phyloP scores from a whole-genome alignment of 2,888 invertebrate species.

The Drosophila monieri region DNA sequence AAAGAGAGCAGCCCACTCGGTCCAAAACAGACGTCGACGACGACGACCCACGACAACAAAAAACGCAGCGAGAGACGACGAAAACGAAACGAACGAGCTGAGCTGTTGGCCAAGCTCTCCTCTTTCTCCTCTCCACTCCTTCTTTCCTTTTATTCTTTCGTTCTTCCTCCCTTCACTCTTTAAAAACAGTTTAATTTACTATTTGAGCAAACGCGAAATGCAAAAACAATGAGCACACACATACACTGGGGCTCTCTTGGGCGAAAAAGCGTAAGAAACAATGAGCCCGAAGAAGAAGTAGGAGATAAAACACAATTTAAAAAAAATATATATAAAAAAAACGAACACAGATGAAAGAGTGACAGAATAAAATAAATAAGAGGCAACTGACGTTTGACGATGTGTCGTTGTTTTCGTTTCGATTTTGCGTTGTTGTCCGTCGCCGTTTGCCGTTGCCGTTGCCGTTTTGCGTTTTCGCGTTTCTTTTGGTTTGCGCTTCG shows the following conservation, averaged over 20 bases:
- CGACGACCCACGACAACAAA: conserved; percentile 73
- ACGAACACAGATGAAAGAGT: conserved; percentile 22
- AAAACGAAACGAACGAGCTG: conserved; percentile 50
- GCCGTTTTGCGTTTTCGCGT: conserved; percentile 24
- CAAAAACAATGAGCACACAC: conserved; percentile 51
- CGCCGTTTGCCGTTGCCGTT: conserved; percentile 31
- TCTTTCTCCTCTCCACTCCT: conserved; percentile 32
- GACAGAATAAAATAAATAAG: conserved; percentile 48
- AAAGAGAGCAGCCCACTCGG: conserved; percentile 29
- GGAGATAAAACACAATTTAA: conserved; percentile 22
- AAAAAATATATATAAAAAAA: conserved; percentile 10
- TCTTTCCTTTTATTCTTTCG: conserved; percentile 1
- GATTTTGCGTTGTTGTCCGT: conserved; percentile 23
- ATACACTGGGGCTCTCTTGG: conserved; percentile 23
- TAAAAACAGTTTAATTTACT: conserved; percentile 49
- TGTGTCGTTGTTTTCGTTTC: conserved; percentile 44
- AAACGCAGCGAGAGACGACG: conserved; percentile 55
- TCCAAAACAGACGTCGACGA: conserved; percentile 32
- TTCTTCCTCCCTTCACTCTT: conserved; percentile 29
- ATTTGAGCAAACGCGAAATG: conserved; percentile 52
- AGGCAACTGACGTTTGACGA: conserved; percentile 73
- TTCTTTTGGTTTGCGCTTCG: conserved; percentile 51
- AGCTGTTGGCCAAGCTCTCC: background rate
- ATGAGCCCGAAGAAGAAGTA: conserved; percentile 2
- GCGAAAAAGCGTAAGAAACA: conserved; percentile 3